Evolutionary conservation across 2,113 vertebrate species (phyloP), one percentile per base, ranked within the genome.

Genomic region (Chlorocebus sabaeus): DNA sequence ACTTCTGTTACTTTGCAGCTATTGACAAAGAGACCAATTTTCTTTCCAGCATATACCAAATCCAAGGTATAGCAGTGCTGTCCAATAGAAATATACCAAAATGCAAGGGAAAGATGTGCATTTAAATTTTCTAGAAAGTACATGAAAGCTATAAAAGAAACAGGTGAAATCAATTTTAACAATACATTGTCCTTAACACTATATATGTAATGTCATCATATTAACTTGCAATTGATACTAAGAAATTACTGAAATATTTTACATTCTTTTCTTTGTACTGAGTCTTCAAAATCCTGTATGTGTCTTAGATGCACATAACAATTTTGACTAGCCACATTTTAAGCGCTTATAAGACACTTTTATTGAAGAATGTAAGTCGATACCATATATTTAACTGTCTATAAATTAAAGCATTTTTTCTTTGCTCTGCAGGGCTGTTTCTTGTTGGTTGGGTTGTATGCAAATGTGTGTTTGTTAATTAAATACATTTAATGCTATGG

Each of bases 81-180:
- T 82, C 59, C 35, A 45, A 30, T 23, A 70, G 48, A 95, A 94
- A 83, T 22, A 18, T 13, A 50, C 48, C 48, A 50, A 50, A 89
- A 79, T 25, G 5, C 13, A 76, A 87, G 35, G 5, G 40, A 64
- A 22, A 38, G 35, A 48, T 20, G 40, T 57, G 23, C 75, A 57
- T 87, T 92, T n/a, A 68, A 35, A 72, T 43, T 92, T 83, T 92
- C 52, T 59, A 86, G 50, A 84, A 90, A 67, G 6, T 16, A 38
- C 27, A 12, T 68, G 70, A 90, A 96, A 96, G 75, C 38, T 70
- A 43, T 59, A 67, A 93, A 87, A 91, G n/a, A 70, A 84, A 79
- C 50, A 57, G 9, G 43, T 81, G 14, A 57, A n/a, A 89, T 89
- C 38, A 40, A 93, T 91, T 89, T 95, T 79, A 73, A 82, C n/a